Evolutionary conservation across 2,113 vertebrate species (phyloP), one percentile per base, ranked within the genome.

Genomic region (Sphyrna mokarran): DNA sequence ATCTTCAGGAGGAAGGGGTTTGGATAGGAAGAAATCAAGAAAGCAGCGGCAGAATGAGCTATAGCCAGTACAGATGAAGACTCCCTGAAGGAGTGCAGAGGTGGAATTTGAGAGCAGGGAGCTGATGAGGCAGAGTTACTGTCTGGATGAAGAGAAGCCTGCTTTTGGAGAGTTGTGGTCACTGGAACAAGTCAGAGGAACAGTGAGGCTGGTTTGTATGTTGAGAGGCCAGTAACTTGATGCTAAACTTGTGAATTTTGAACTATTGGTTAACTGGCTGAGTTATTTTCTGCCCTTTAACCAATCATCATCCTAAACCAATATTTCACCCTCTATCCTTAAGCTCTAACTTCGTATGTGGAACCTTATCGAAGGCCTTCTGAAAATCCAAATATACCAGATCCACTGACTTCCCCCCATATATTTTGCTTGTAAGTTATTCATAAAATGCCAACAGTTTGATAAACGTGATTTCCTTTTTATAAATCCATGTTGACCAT

Each of bases 151-250:
- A 54, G 23, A 70, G 61, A 89, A 13, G 16, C 43, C n/a, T 80
- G 33, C 33, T 29, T 48, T 63, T 63, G 4, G 10, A 61, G 87
- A 54, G 87, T 61, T 90, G 87, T 16, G 33, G 3, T 90, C 54
- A 33, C 87, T 37, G 66, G 66, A 94, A 8, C 66, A 22, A 69
- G 68, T 26, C 94, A 95, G 68, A 95, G 5, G 94, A 72, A 37
- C 29, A 93, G 85, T 7, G 6, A 95, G 68, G 20, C 94, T 95
- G 94, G 94, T 95, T 95, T 95, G 94, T 95, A 95, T 95, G 43
- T 72, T 48, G 20, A 13, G n/a, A n/a, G 69, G 43, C 40, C 69
- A 8, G 94, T 95, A 61, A 43, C 43, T 29, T 95, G 13, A 58
- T 48, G 3, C 63, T 23, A 43, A 43, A 43, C 22, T 83, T 83